These are phyloP conservation scores for Platypus cylindrus DNA, from an alignment of 2,888 invertebrate species.

Conservation along the genomic window DNA sequence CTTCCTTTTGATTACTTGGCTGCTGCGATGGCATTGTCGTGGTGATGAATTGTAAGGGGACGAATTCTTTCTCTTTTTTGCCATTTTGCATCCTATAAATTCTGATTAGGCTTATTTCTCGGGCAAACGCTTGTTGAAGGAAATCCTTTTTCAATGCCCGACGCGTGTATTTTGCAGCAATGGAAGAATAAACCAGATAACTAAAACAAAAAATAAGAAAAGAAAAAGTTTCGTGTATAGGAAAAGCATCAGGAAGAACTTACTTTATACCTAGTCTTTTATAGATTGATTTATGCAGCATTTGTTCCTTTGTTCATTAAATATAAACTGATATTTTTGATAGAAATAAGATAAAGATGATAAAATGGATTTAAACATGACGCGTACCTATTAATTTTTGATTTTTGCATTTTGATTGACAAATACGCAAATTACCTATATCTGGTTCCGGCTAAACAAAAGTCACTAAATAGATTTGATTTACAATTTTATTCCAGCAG, in stretches of 20 bases:
- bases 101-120: conserved; percentile 17
- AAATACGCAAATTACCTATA: no score
- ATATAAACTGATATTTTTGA: neutral
- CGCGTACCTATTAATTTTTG: no score
- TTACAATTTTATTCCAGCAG: no score
- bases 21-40: neutral
- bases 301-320: neutral
- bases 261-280: conserved; percentile 8
- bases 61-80: conserved; percentile 10
- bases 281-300: conserved; percentile 7
- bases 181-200: conserved; percentile 23
- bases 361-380: no score
- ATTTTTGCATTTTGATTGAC: no score
- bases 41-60: conserved; percentile 9
- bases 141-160: conserved; percentile 21
- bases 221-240: neutral
- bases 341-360: no score
- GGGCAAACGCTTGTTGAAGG: conserved; percentile 13
- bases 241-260: conserved; percentile 1
- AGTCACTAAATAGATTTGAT: no score
- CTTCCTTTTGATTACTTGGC: neutral
- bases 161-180: conserved; percentile 22
- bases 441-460: no score
- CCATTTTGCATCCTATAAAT: conserved; percentile 17
- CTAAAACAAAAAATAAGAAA: conserved; percentile 14